These are phyloP conservation scores for Tapera naevia DNA, from an alignment of 2,797 vertebrate genomes.

Conservation along the genomic window DNA sequence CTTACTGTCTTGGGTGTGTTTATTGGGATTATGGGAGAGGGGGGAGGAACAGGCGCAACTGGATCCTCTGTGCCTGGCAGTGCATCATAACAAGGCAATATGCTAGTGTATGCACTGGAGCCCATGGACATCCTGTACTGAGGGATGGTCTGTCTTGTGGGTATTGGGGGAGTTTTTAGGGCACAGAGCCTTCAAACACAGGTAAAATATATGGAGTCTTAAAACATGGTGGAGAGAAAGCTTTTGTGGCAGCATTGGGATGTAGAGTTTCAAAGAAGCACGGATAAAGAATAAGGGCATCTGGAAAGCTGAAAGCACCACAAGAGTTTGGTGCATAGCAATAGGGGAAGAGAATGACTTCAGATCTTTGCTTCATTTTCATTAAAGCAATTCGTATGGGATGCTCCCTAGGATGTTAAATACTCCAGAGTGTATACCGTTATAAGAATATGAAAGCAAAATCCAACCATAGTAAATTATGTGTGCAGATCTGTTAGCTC, in stretches of 20 bases:
- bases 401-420: not conserved
- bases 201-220: not conserved
- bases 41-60: not conserved
- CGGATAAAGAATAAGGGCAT: not conserved
- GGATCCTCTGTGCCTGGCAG: not conserved
- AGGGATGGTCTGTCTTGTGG: not conserved
- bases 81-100: not conserved
- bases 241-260: not conserved
- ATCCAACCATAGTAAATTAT: not conserved
- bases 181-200: not conserved
- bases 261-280: not conserved
- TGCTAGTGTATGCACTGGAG: not conserved
- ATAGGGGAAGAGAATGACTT: not conserved
- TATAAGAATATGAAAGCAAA: not conserved
- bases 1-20: constrained; percentile 94
- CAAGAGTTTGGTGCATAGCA: not conserved
- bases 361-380: not conserved
- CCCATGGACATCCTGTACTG: not conserved
- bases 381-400: not conserved
- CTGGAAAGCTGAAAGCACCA: not conserved
- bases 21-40: not conserved
- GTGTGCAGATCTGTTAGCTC: not conserved
- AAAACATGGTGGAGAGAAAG: not conserved
- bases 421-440: not conserved
- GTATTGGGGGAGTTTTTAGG: not conserved